Conservation (phyloP, 2,888 invertebrate genomes). For the Cancer borealis region DNA sequence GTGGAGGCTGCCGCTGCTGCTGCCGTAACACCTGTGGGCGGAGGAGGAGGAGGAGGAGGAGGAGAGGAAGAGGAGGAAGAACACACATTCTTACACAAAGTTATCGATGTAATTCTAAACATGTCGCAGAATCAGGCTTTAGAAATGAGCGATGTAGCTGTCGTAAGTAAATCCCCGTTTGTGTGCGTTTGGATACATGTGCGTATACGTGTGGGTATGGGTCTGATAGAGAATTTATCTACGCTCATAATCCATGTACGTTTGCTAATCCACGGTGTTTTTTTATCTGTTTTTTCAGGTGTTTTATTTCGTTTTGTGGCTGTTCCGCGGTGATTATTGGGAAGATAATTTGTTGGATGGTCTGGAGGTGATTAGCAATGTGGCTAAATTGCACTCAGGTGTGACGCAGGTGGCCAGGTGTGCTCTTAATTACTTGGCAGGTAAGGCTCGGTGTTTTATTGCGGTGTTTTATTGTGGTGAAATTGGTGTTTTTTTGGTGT, state of each 20-base stretch:
- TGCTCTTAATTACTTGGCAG: background rate
- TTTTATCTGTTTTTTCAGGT: background rate
- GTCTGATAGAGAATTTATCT: no score
- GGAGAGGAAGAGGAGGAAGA: background rate
- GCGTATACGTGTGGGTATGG: no score
- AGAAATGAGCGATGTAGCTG: background rate
- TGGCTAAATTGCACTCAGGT: background rate
- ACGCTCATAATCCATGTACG: background rate
- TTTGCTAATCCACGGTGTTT: no score
- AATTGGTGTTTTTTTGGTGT: no score
- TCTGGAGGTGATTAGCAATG: background rate
- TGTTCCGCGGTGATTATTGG: background rate
- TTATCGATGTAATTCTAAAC: background rate
- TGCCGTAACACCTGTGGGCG: background rate
- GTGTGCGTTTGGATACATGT: no score
- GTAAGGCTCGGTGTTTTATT: background rate
- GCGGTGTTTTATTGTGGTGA: no score
- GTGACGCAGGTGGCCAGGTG: background rate
- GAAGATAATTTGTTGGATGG: background rate
- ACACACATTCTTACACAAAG: background rate
- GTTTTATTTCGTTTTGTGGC: background rate
- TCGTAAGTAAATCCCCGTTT: background rate
- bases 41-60: background rate
- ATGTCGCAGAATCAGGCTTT: background rate
- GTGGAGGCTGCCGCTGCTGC: background rate